phyloP scores from a whole-genome alignment of 2,113 vertebrate species.

The Brachyhypopomus gauderio region DNA sequence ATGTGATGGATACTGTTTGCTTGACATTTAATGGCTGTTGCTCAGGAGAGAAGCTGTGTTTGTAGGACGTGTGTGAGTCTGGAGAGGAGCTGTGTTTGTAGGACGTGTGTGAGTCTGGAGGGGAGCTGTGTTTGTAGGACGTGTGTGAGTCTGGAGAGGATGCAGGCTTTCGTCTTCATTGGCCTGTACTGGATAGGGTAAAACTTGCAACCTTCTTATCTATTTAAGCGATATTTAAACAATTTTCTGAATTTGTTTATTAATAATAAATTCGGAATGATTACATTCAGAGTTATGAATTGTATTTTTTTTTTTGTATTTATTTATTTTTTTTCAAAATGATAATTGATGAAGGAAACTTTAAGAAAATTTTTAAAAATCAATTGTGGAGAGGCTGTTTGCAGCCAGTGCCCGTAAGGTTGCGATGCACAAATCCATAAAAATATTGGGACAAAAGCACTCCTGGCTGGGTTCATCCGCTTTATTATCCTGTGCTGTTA shows the following conservation, averaged over 20 bases:
- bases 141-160: neutral
- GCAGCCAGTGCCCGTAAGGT: neutral
- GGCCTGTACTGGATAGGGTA: no score
- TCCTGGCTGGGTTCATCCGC: conserved; percentile 39
- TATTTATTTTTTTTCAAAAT: neutral
- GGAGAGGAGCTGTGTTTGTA: neutral
- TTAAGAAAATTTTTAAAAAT: neutral
- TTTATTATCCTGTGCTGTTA: conserved; percentile 53
- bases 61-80: neutral
- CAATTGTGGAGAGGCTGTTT: neutral
- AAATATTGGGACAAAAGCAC: conserved; percentile 34
- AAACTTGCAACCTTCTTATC: no score
- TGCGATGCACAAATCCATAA: conserved; percentile 39
- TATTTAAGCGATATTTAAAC: neutral
- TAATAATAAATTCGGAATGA: neutral
- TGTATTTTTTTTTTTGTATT: no score
- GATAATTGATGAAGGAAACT: neutral
- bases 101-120: neutral
- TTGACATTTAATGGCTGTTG: neutral
- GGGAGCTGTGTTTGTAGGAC: neutral
- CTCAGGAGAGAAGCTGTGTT: neutral
- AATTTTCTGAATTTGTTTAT: neutral
- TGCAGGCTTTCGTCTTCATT: neutral
- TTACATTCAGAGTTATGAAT: no score
- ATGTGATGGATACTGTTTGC: neutral